Conservation (phyloP, 2,797 vertebrate genomes). For the Bovichtus variegatus region DNA sequence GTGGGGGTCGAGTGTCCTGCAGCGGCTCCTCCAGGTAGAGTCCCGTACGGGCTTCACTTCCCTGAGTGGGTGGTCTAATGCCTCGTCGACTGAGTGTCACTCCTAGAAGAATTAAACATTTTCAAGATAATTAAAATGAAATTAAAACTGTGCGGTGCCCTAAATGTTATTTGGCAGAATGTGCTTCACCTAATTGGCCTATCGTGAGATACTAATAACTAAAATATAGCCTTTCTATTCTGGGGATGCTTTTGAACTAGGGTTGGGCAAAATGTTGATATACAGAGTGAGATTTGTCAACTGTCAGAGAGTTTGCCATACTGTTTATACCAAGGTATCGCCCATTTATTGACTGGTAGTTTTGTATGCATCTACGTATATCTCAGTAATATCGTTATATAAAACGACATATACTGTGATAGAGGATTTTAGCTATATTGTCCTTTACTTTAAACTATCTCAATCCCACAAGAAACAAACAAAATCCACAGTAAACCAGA, state of each 20-base stretch:
- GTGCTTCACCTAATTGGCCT: not conserved
- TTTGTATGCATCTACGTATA: not conserved
- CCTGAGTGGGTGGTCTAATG: constrained; percentile 60
- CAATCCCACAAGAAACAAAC: not conserved
- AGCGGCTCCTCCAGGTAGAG: constrained; percentile 71
- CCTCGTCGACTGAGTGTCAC: constrained; percentile 31
- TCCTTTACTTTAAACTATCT: not conserved
- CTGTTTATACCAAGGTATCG: not conserved
- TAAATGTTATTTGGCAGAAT: not conserved
- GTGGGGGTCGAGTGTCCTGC: constrained; percentile 55
- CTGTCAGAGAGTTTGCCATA: not conserved
- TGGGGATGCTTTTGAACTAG: not conserved
- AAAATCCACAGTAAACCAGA: not conserved
- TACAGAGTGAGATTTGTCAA: not conserved
- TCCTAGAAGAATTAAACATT: constrained; percentile 38
- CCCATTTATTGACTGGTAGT: not conserved
- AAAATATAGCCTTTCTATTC: not conserved
- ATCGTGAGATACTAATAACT: not conserved
- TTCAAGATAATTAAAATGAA: not conserved
- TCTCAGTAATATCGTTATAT: not conserved
- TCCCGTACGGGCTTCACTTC: constrained; percentile 47
- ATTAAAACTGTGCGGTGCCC: not conserved
- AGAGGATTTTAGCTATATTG: not conserved
- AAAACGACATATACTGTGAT: not conserved
- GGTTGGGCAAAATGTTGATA: not conserved